Evolutionary conservation across 2,888 invertebrate species (phyloP), one percentile per base, ranked within the genome.

Genomic region (Euclidia mi): DNA sequence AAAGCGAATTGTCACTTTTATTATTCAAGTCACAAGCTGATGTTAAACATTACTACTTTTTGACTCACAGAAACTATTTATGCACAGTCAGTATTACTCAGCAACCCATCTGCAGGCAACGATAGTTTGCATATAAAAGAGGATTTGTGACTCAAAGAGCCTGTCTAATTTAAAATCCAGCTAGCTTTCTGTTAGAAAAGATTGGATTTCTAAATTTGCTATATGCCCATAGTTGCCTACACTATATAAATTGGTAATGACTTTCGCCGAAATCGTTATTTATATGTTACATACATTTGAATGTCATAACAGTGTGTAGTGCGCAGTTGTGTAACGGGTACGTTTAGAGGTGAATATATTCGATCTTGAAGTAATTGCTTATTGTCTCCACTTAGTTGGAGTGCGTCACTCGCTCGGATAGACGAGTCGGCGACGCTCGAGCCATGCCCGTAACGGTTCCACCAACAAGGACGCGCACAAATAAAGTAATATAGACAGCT

Each of bases 401-500:
- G 69, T 71, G 58, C 63, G 72, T 75, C 63, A 66, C 45, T 56
- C 45, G 61, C 35, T 57, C 44, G 48, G 31, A 62, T 50, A 76
- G 74, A 76, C 74, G 56, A 31, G 29, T 12, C 41, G 70, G 67
- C 76, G 68, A 47, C 75, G 35, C 56, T 41, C 44, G 38, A 43
- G 60, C 51, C 51, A 60, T 50, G 59, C 56, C 42, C 57, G 53
- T 65, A 65, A 58, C 67, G 60, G 68, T 67, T 65, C 46, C 65
- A 56, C 52, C 69, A 60, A 75, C 75, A 76, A 75, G 74, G 69
- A 70, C 72, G 31, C 49, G 49, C 62, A 67, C 81, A 72, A 77
- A 81, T 82, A 80, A 77, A 81, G 76, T 64, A 72, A 78, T 81
- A 77, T 74, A 71, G 71, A 75, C 73, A 62, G 67, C 78, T 82